Evolutionary conservation across 2,797 vertebrate species (phyloP).

Genomic region (Enteromius trimaculatus): DNA sequence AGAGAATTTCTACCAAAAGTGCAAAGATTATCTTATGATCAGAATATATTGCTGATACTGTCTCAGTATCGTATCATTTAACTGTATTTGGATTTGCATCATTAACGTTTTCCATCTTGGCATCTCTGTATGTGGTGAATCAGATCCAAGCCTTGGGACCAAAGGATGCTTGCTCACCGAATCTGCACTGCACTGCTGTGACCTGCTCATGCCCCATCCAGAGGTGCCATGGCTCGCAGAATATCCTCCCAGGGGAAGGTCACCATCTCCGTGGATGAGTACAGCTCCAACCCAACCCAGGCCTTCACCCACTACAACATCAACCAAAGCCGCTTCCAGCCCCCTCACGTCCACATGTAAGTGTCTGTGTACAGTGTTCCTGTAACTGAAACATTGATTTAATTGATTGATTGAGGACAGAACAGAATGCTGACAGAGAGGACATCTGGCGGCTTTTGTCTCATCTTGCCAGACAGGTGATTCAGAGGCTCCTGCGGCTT

Average conservation of each 20-base stretch:
- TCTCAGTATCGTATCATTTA: not conserved
- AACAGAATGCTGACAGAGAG: conserved; percentile 26
- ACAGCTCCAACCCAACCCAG: conserved; percentile 91
- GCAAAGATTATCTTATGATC: not conserved
- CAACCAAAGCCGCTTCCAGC: conserved; percentile 91
- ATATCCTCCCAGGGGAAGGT: conserved; percentile 90
- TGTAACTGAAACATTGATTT: conserved; percentile 38
- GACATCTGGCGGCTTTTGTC: conserved; percentile 59
- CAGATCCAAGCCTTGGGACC: conserved; percentile 36
- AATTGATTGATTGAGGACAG: conserved; percentile 57
- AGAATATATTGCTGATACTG: not conserved
- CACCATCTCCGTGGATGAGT: conserved; percentile 88
- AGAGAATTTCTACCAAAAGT: not conserved
- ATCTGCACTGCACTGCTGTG: conserved; percentile 77
- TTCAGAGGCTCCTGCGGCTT: conserved; percentile 21
- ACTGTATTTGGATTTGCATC: not conserved
- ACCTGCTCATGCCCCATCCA: conserved; percentile 78
- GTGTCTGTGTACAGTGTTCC: conserved; percentile 64
- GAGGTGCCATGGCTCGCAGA: conserved; percentile 90
- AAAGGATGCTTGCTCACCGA: conserved; percentile 76
- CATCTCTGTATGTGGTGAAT: conserved; percentile 14
- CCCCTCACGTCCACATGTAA: conserved; percentile 91
- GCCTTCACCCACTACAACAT: conserved; percentile 92
- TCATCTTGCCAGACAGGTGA: conserved; percentile 48
- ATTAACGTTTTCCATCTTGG: not conserved